These are phyloP conservation scores for Oegoconia quadripuncta DNA, from an alignment of 2,888 invertebrate genomes.

Conservation along the genomic window DNA sequence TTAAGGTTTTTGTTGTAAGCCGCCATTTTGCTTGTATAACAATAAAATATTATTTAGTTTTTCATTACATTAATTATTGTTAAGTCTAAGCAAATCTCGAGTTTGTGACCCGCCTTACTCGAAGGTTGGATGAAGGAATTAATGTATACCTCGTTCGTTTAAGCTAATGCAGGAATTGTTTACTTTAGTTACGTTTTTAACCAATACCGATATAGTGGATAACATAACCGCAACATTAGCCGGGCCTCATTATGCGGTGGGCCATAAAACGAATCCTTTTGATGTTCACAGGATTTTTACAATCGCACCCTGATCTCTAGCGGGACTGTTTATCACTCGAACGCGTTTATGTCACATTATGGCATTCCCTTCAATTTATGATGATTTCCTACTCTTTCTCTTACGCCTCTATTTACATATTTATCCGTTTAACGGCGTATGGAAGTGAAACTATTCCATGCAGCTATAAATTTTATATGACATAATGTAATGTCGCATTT, in stretches of 20 bases:
- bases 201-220: background rate
- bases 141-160: too few species aligned
- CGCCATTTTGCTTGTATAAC: too few species aligned
- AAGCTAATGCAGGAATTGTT: too few species aligned
- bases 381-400: constrained; percentile 38
- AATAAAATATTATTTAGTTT: too few species aligned
- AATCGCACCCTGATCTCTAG: constrained; percentile 46
- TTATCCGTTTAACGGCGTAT: constrained; percentile 12
- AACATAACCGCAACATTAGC: constrained; percentile 1
- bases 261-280: constrained; percentile 64
- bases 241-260: constrained; percentile 49
- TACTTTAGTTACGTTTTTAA: background rate
- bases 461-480: too few species aligned
- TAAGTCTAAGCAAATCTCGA: too few species aligned
- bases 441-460: background rate
- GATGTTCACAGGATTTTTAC: constrained; percentile 59
- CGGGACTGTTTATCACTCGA: constrained; percentile 51
- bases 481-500: too few species aligned
- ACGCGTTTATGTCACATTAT: constrained; percentile 52
- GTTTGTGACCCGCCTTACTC: too few species aligned
- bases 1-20: too few species aligned
- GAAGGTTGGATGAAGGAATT: too few species aligned
- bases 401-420: constrained; percentile 18
- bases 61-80: too few species aligned
- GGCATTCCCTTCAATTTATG: constrained; percentile 49